Evolutionary conservation across 2,888 invertebrate species (phyloP), one percentile per base, ranked within the genome.

Genomic region (Hedychridium roseum): DNA sequence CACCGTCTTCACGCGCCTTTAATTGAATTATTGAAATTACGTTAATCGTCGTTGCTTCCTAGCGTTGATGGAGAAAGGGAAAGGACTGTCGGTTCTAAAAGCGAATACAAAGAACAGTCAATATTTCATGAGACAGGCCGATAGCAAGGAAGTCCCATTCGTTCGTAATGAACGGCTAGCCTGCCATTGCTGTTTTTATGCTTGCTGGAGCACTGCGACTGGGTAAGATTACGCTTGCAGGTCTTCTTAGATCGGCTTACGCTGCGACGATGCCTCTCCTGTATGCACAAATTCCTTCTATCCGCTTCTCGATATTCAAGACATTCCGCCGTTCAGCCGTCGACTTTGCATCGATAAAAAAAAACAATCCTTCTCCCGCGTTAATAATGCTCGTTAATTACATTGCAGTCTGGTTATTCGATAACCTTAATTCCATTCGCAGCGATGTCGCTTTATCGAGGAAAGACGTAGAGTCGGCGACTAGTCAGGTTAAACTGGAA

Each of bases 231-330:
- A 66, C 54, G 52, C 63, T 64, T 63, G 62, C 43, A 49, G 65
- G 64, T 60, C 64, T 66, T 68, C 63, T 34, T 43, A 41, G 51
- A 65, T 60, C 57, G 53, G 57, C 60, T 70, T 65, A 61, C 40
- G 48, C 28, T 23, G 26, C 34, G 31, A 23, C 26, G 27, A 36
- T 30, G 28, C 31, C 23, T 41, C 42, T 39, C 42, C 38, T 15
- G 30, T 32, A 40, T 47, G 50, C 37, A 17, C 43, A 27, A 45
- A 46, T 42, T 45, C 30, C 26, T 38, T 7, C 28, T n/a, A 32
- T 16, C 17, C 32, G 14, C 4, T 15, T 32, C 16, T 15, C 15
- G 14, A 32, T 23, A 6, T 23, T 23, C 9, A 23, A 6, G 23
- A 4, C 9, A 4, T 23, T 23, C 23, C 23, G 4, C 23, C 5